These are phyloP conservation scores for Habropoda laboriosa DNA, from an alignment of 1,140 invertebrate genomes.

Conservation along the genomic window DNA sequence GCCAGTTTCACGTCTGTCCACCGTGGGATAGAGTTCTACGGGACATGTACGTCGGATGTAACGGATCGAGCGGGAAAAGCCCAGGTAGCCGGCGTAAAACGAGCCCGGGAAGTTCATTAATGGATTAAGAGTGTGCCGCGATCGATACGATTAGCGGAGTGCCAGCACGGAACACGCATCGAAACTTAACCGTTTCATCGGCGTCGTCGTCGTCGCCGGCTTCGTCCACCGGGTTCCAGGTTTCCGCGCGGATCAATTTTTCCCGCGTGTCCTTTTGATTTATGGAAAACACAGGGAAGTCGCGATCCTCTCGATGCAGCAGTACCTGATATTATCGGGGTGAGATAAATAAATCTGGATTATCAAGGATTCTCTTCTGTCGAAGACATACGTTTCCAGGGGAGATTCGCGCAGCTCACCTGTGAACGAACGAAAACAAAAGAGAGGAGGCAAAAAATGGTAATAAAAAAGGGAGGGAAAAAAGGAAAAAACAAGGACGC, in stretches of 20 bases:
- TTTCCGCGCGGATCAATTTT: conserved; percentile 65
- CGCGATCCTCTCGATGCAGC: conserved; percentile 2
- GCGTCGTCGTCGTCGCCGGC: no score
- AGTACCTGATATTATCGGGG: conserved; percentile 42
- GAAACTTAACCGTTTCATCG: conserved; percentile 48
- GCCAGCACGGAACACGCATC: conserved; percentile 48
- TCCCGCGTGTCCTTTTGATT: conserved; percentile 26
- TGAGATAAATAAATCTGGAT: conserved; percentile 53
- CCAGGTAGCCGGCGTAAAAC: conserved; percentile 67
- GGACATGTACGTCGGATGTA: conserved; percentile 48
- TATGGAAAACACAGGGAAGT: conserved; percentile 40
- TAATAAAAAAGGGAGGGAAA: no score
- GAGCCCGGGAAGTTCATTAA: conserved; percentile 74
- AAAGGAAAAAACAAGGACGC: not conserved
- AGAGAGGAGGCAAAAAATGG: no score
- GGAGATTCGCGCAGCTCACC: no score
- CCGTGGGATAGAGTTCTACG: conserved; percentile 19
- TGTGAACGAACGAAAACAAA: no score
- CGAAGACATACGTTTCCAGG: conserved; percentile 18
- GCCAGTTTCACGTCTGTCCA: conserved; percentile 25
- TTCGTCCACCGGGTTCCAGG: no score
- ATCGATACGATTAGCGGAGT: conserved; percentile 71
- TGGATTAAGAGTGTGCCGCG: conserved; percentile 73
- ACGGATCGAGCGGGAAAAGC: conserved; percentile 63
- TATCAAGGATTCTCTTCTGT: conserved; percentile 37